Evolutionary conservation across 2,797 vertebrate species (phyloP), one percentile per base, ranked within the genome.

Genomic region (Loriculus beryllinus): DNA sequence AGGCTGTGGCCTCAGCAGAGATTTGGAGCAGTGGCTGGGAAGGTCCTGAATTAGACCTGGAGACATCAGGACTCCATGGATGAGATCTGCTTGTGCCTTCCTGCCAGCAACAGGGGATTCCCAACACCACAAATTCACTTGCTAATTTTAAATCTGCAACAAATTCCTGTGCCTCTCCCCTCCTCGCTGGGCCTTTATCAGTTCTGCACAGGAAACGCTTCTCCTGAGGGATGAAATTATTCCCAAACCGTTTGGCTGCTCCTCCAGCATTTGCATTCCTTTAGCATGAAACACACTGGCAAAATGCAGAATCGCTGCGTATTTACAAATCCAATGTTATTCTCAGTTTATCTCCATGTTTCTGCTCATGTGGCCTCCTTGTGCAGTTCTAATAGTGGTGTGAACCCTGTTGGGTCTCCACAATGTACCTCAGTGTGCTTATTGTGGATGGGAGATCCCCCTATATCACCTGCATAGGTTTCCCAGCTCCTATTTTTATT

Each of bases 131-230:
- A 91, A 88, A 78, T 49, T 85, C 69, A 62, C 35, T 79, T 86
- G 63, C 83, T 91, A 69, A 86, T 82, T 96, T 90, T 85, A 93
- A 93, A 90, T 63, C 76, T 83, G 62, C 3, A 2, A 83, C 63
- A 87, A 81, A 90, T 71, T 68, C 72, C 57, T 90, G 67, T 80
- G 47, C 77, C 54, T 88, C 82, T 86, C 43, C 33, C 31, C 31
- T 91, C 25, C 74, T 72, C 2, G 0, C 26, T 48, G 29, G 19
- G 49, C 68, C 64, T 85, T 78, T 60, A 83, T 31, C 68, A 43
- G 42, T 82, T 90, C 92, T 86, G 47, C 57, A 42, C 42, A 72
- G 31, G 42, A 88, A 86, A 69, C 60, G 56, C 56, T 86, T 72
- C 56, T 88, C 82, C 57, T 71, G 65, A 42, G 67, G 51, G 42